Evolutionary conservation across 2,113 vertebrate species (phyloP), one percentile per base, ranked within the genome.

Genomic region (Hemiprocne comata): DNA sequence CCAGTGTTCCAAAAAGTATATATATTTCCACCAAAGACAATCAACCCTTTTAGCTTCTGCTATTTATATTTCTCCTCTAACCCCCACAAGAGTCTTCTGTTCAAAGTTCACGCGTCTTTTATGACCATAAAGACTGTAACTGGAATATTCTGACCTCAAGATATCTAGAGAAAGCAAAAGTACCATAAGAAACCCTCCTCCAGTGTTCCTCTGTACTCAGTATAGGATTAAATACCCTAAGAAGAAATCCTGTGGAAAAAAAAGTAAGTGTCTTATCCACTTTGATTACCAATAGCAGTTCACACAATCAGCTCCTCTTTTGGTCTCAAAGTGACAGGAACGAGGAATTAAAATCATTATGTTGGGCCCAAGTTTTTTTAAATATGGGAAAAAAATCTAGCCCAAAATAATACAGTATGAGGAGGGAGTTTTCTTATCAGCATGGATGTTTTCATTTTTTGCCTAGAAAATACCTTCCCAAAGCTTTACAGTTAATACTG

Each of bases 21-120:
- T 93, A 94, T 97, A 97, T 98, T 97, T 78, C 87, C 91, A 97
- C 87, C 69, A 86, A 96, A 97, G 93, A 97, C 94, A 97, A 98
- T 97, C 97, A 97, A 97, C 87, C 72, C 95, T 87, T 98, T 97
- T 95, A 96, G 93, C 89, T 96, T 91, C 74, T 95, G 72, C 70
- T 95, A 83, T 96, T 97, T 97, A 86, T 96, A 95, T 95, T 94
- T 96, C 94, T 88, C 91, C 62, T 66, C 79, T 75, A 93, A 93
- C 48, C 54, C 50, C 77, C 50, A 79, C 69, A 94, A 96, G 89
- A 95, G 26, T 17, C 77, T 97, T 95, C 91, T 94, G 74, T 95
- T 79, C 87, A 55, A 95, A 94, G 84, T 96, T 96, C 90, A 83
- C 57, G 42, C 58, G 75, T 94, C 71, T 85, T 95, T 95, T 96